Percentiles rank a stretch among this genome's conserved stretches.
Evolutionary conservation across 2,797 vertebrate genomes (phyloP).

Genomic region (Rousettus madagascariensis): DNA sequence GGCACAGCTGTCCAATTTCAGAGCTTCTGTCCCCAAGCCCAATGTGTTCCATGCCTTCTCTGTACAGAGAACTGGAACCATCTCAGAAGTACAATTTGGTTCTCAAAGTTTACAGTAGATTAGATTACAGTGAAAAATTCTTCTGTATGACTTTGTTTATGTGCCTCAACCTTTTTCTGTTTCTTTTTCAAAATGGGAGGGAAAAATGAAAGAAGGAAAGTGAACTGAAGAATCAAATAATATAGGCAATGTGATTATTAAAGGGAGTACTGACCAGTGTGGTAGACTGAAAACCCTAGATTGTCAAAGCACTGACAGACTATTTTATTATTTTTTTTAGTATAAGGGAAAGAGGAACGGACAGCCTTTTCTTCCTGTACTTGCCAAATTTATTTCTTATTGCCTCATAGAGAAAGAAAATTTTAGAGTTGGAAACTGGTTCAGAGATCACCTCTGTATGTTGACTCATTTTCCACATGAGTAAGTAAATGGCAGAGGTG

Average conservation of each 20-base stretch:
- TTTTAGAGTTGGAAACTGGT: background rate
- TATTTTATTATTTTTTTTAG: background rate
- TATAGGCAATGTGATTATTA: background rate
- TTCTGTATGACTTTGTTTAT: background rate
- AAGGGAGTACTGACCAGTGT: rapidly evolving
- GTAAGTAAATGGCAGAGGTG: background rate
- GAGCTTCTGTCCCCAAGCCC: background rate
- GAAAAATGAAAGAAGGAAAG: background rate
- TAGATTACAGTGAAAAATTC: background rate
- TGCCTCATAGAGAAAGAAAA: background rate
- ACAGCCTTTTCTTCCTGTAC: background rate
- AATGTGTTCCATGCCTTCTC: rapidly evolving
- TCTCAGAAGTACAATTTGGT: background rate
- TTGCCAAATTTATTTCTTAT: background rate
- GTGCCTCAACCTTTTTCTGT: background rate
- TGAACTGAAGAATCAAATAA: background rate
- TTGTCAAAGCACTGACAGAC: background rate
- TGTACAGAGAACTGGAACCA: background rate
- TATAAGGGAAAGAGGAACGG: background rate
- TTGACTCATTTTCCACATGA: background rate
- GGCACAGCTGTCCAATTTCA: background rate
- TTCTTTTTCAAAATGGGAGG: background rate
- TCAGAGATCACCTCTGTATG: background rate
- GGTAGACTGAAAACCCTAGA: background rate
- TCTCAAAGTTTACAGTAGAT: background rate